Percentiles rank a stretch among this genome's conserved stretches.
Evolutionary conservation across 2,797 vertebrate genomes (phyloP).

Genomic region (Pangasius sanitwongsei): DNA sequence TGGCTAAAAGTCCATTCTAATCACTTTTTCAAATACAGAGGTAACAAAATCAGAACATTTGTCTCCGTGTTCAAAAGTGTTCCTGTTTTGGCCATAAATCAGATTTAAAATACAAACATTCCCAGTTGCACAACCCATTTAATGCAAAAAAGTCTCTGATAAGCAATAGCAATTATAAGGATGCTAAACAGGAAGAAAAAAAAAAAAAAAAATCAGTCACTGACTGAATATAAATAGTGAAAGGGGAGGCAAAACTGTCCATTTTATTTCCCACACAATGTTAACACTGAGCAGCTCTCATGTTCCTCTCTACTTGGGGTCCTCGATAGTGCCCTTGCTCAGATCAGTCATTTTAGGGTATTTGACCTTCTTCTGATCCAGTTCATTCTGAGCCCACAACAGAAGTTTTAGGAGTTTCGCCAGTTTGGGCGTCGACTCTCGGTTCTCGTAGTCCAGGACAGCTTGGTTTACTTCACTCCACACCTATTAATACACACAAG

Average conservation of each 20-base stretch:
- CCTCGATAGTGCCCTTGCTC: constrained; percentile 97
- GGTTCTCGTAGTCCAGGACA: constrained; percentile 96
- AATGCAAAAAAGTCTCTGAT: constrained; percentile 73
- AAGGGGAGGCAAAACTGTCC: constrained; percentile 66
- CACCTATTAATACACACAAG: constrained; percentile 76
- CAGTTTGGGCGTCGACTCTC: constrained; percentile 96
- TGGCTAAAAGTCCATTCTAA: constrained; percentile 50
- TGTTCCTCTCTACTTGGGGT: constrained; percentile 86
- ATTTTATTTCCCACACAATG: constrained; percentile 62
- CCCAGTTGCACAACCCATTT: constrained; percentile 71
- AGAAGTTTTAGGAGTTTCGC: constrained; percentile 97
- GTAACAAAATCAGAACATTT: constrained; percentile 66
- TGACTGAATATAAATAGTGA: constrained; percentile 79
- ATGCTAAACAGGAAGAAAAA: constrained; percentile 62
- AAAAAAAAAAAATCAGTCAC: constrained; percentile 70
- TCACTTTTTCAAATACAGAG: constrained; percentile 53
- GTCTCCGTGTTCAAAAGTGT: constrained; percentile 46
- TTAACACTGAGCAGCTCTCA: constrained; percentile 48
- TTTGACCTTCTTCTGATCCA: constrained; percentile 99
- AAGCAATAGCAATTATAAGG: constrained; percentile 68
- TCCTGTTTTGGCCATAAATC: constrained; percentile 59
- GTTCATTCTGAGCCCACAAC: constrained; percentile 98
- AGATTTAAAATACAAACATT: constrained; percentile 68
- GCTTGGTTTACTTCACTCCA: constrained; percentile 99
- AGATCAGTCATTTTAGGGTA: constrained; percentile 99